These are phyloP conservation scores for Drepana arcuata DNA, from an alignment of 1,140 invertebrate genomes.

Conservation along the genomic window DNA sequence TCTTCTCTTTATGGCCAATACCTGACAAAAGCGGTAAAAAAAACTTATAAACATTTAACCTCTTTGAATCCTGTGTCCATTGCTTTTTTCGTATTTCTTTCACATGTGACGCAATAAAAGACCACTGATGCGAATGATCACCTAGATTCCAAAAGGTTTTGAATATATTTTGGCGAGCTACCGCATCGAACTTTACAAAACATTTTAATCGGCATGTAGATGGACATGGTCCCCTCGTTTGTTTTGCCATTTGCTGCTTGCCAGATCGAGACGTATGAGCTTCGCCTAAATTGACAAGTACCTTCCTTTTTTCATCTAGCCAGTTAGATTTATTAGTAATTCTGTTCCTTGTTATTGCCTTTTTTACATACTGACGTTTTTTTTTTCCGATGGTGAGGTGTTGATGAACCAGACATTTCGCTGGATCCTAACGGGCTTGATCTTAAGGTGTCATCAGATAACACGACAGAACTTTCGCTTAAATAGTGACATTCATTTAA, in stretches of 20 bases:
- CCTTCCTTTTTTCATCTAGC: conserved; percentile 13
- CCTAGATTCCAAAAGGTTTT: conserved; percentile 13
- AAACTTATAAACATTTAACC: conserved; percentile 9
- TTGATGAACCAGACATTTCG: conserved; percentile 14
- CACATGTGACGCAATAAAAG: conserved; percentile 10
- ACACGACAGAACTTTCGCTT: conserved; percentile 4
- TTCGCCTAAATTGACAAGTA: conserved; percentile 11
- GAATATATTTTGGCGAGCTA: conserved; percentile 9
- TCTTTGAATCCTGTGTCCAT: conserved; percentile 9
- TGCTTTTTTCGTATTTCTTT: conserved; percentile 12
- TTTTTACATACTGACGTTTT: conserved; percentile 10
- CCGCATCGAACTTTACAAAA: conserved; percentile 12
- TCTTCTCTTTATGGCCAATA: conserved; percentile 5
- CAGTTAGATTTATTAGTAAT: conserved; percentile 12
- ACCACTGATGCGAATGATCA: conserved; percentile 11
- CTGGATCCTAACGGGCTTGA: conserved; percentile 12
- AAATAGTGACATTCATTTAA: conserved; percentile 8
- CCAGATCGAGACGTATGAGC: conserved; percentile 12
- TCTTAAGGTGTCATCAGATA: conserved; percentile 8
- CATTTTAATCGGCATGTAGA: conserved; percentile 13
- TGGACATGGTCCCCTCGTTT: conserved; percentile 11
- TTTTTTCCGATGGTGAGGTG: conserved; percentile 8
- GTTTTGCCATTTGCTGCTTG: conserved; percentile 12
- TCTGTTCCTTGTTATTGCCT: conserved; percentile 11
- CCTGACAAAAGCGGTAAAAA: conserved; percentile 7